Evolutionary conservation across 2,113 vertebrate genomes (phyloP), one percentile per base, ranked within the genome.

Genomic region (Peromyscus polionotus): DNA sequence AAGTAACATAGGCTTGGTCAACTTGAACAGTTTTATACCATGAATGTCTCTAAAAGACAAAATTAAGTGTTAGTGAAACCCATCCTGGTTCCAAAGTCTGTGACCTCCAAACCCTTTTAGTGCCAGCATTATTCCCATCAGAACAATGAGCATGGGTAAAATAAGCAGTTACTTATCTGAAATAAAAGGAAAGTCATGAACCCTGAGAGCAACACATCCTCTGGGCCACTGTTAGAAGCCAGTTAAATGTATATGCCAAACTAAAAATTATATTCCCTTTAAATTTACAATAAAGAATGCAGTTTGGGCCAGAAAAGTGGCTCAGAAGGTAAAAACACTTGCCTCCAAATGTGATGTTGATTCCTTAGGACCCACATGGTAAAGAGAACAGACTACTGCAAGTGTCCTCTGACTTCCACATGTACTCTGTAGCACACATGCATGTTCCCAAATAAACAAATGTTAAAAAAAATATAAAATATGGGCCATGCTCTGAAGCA

Each of bases 181-280:
- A 59, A 45, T 33, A 42, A 57, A 97, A 80, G 57, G 33, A 88
- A 91, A 94, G 20, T 26, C 51, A 95, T 42, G 20, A 79, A 79
- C 42, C 75, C 26, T n/a, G 77, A 86, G 86, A 70, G 9, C 20
- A 39, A 48, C 26, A 14, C 1, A 67, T 26, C 73, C 88, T 77
- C 51, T 36, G 31, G 14, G 26, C 22, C 67, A 86, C 63, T 8
- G 42, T 28, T 14, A 0, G 65, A 61, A 72, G 6, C 54, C 19
- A n/a, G 54, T 24, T 65, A 42, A 80, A 63, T 26, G 5, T 24
- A 20, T 48, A 67, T 16, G 33, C 68, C 39, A 88, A 63, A 14
- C 80, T 95, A 93, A 91, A 87, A 94, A 5, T 26, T 63, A 8
- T 28, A 85, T 42, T 75, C 3, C 42, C 3, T 65, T 95, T 68